Evolutionary conservation across 2,888 invertebrate genomes (phyloP), one percentile per base, ranked within the genome.

Genomic region (Aspidapion aeneum): DNA sequence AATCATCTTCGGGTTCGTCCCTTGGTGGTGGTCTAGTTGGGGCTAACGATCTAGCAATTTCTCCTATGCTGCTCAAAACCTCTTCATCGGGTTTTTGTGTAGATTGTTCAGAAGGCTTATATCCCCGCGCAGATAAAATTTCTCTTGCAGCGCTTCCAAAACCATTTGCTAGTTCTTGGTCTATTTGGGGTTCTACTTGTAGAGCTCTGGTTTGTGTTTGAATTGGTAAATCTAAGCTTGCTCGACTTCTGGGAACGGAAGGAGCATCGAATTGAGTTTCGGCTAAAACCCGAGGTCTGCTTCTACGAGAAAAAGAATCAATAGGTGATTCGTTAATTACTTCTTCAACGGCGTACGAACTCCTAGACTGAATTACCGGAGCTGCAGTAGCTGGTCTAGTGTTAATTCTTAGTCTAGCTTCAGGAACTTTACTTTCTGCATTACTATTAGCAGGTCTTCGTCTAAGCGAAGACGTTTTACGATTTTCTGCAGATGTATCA

Each of bases 291-390:
- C 75, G 71, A 0, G 77, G 70, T 66, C 74, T 76, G 19, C 70
- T 69, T 17, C 70, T 68, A 64, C 72, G 71, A 58, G 68, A 69
- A 17, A 69, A 68, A 1, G 73, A 68, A 60, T 75, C 74, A 62
- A 73, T 71, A 7, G 78, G 77, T 57, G 75, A 72, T 55, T 80
- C 80, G 59, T 80, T 78, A 5, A 79, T 64, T 2, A 72, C 59
- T 73, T 80, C 80, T 68, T 77, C 69, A n/a, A 80, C 79, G 69
- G 78, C 78, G 62, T 79, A 80, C 5, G 65, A 50, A 63, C 66
- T 68, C 62, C 64, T 66, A 3, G 67, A 61, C 1, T 49, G 58
- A 60, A 62, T 62, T 50, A 50, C 64, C 17, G 65, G 64, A 58
- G 58, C 12, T 68, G 1, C 20, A 19, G 35, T 18, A 21, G 18